A percentile compares a stretch with the other conserved stretches of the same genome.
phyloP scores from a whole-genome alignment of 2,113 vertebrate species.

The Hystrix brachyura region DNA sequence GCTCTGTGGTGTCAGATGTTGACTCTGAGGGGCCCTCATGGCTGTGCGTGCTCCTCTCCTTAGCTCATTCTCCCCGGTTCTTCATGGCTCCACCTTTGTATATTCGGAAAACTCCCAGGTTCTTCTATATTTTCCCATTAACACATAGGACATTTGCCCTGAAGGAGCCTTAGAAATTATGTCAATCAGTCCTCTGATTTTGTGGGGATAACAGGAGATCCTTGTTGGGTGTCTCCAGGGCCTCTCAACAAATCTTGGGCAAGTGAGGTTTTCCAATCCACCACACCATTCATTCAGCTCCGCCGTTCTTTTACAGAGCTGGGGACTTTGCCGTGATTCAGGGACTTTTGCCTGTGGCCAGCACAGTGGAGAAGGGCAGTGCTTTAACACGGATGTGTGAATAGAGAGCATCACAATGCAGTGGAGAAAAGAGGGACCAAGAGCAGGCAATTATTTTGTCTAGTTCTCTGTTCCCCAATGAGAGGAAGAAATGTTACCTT shows the following conservation, averaged over 20 bases:
- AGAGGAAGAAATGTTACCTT: slow-evolving; percentile 30
- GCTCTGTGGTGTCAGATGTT: not conserved
- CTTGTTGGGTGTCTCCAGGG: not conserved
- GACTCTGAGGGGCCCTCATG: too few relatives aligned
- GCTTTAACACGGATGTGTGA: not conserved
- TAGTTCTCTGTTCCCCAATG: not conserved
- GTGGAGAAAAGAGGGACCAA: not conserved
- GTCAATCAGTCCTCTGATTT: too few relatives aligned
- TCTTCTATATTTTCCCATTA: not conserved
- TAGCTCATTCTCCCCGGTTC: not conserved
- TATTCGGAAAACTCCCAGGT: not conserved
- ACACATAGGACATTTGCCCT: not conserved
- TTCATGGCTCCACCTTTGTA: not conserved
- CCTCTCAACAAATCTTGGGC: not conserved
- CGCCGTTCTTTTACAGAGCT: not conserved
- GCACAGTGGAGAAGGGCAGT: too few relatives aligned
- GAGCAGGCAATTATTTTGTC: not conserved
- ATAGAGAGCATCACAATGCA: not conserved
- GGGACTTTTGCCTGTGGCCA: not conserved
- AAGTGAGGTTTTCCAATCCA: not conserved
- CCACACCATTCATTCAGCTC: not conserved
- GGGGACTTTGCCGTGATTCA: not conserved
- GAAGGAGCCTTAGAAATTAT: not conserved
- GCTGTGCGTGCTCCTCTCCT: not conserved
- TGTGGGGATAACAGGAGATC: not conserved